A percentile compares a stretch with the other conserved stretches of the same genome.
These are phyloP conservation scores for Rambutsinella grinnellia DNA, from an alignment of 2,888 invertebrate species.

Conservation along the genomic window DNA sequence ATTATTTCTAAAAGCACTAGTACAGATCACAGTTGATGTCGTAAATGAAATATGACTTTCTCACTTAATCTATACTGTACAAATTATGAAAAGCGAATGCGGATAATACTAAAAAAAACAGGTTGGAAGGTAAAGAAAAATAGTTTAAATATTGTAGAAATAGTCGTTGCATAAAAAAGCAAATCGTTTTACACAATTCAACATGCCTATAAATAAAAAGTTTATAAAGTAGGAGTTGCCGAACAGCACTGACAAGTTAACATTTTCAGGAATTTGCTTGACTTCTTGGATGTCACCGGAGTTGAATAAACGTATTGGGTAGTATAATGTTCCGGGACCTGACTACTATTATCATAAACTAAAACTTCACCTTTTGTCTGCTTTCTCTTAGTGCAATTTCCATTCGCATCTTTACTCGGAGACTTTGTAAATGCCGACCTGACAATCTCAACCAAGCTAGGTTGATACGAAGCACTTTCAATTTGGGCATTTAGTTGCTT, in stretches of 20 bases:
- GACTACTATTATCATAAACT: conserved; percentile 44
- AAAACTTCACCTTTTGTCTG: conserved; percentile 30
- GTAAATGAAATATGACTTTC: neutral
- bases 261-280: conserved; percentile 33
- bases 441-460: conserved; percentile 35
- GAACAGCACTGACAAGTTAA: conserved; percentile 39
- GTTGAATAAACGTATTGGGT: conserved; percentile 34
- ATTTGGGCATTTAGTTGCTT: conserved; percentile 40
- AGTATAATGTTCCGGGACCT: conserved; percentile 30
- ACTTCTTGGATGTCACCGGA: neutral
- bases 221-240: neutral
- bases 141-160: no score
- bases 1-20: neutral
- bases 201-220: no score
- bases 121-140: no score
- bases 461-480: conserved; percentile 29
- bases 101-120: no score
- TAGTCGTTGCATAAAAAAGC: no score
- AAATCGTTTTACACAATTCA: no score
- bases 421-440: conserved; percentile 20
- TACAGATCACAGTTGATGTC: conserved; percentile 18
- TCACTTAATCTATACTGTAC: neutral
- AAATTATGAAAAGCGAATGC: no score
- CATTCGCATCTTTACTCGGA: conserved; percentile 26
- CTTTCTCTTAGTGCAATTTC: conserved; percentile 14